Evolutionary conservation across 2,797 vertebrate species (phyloP).

Genomic region (Poecilia gillii): DNA sequence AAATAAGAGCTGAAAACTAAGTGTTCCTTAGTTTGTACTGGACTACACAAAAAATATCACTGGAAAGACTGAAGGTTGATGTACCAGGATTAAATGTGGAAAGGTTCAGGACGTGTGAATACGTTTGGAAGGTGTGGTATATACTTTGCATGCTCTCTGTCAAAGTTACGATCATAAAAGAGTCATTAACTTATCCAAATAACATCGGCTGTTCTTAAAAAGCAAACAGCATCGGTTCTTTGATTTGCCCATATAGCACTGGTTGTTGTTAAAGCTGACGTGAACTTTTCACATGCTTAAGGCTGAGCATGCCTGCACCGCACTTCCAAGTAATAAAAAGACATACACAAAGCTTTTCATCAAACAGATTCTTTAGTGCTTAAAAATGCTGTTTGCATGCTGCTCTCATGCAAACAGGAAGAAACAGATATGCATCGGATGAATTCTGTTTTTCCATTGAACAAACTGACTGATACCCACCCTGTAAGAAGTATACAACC

Average conservation of each 20-base stretch:
- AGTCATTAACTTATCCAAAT: background rate
- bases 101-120: background rate
- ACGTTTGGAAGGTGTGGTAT: background rate
- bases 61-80: background rate
- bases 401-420: constrained; percentile 21
- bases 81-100: background rate
- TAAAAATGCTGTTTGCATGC: constrained; percentile 37
- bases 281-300: background rate
- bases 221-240: too few species aligned
- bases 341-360: constrained; percentile 5
- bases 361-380: constrained; percentile 24
- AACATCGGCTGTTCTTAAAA: background rate
- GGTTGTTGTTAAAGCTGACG: background rate
- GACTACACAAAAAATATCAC: background rate
- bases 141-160: background rate
- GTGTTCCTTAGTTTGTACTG: background rate
- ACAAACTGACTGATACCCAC: constrained; percentile 46
- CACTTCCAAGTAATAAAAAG: constrained; percentile 9
- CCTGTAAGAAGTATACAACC: constrained; percentile 49
- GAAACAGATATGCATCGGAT: constrained; percentile 18
- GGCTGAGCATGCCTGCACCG: background rate
- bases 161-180: background rate
- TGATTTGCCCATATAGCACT: background rate
- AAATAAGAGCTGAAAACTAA: background rate
- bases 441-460: constrained; percentile 27